Evolutionary conservation across 2,888 invertebrate genomes (phyloP).

Genomic region (Cynaeus angustus): DNA sequence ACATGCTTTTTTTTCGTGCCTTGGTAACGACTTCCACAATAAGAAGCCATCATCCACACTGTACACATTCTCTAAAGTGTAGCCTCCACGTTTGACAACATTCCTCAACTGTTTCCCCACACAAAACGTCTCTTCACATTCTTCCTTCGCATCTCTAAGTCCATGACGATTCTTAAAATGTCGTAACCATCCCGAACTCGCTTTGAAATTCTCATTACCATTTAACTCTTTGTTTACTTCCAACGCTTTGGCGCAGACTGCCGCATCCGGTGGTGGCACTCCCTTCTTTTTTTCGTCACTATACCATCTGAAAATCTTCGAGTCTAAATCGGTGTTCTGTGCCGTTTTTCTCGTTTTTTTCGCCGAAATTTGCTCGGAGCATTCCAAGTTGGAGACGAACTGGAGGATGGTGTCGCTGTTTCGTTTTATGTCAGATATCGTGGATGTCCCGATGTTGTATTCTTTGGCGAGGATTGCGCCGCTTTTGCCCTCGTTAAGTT

Average conservation of each 20-base stretch:
- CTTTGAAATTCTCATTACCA: constrained; percentile 23
- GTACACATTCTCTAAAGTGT: constrained; percentile 27
- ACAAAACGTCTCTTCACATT: neutral
- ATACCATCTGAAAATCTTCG: constrained; percentile 25
- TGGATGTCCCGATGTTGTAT: constrained; percentile 48
- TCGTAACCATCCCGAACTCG: constrained; percentile 27
- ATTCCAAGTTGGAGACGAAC: constrained; percentile 36
- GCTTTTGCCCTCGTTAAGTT: constrained; percentile 37
- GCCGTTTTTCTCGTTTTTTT: constrained; percentile 33
- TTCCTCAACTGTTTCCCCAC: constrained; percentile 11
- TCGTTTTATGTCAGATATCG: constrained; percentile 44
- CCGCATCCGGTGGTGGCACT: constrained; percentile 3
- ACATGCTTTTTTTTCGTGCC: neutral
- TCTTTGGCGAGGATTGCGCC: constrained; percentile 31
- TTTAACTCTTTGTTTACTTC: constrained; percentile 28
- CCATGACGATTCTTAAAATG: constrained; percentile 32
- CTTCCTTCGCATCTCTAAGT: constrained; percentile 19
- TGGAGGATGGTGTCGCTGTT: constrained; percentile 40
- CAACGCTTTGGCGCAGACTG: constrained; percentile 25
- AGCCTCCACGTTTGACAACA: constrained; percentile 24
- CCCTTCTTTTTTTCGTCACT: constrained; percentile 24
- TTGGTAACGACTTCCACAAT: constrained; percentile 25
- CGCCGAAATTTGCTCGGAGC: constrained; percentile 19
- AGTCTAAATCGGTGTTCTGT: constrained; percentile 34
- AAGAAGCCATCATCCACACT: constrained; percentile 9